These are phyloP conservation scores for Mugil cephalus DNA, from an alignment of 2,113 vertebrate genomes.

Conservation along the genomic window DNA sequence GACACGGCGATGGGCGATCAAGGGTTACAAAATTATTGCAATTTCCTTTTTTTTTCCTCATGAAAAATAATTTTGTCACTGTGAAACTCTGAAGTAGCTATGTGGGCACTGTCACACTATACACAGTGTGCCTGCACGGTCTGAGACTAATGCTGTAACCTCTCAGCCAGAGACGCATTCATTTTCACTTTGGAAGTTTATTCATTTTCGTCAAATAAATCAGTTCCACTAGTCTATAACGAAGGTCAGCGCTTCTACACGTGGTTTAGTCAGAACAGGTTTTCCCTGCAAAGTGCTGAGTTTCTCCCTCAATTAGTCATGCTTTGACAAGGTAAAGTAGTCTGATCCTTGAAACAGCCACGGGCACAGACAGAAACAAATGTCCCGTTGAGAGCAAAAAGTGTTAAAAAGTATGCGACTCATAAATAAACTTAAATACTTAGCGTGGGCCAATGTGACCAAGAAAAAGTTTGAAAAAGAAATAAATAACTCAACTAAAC, in stretches of 20 bases:
- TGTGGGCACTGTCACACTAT: neutral
- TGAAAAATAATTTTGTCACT: neutral
- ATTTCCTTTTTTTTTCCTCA: neutral
- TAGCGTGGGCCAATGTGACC: slow-evolving; percentile 16
- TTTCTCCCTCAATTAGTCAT: neutral
- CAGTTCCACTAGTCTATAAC: neutral
- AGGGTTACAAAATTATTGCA: neutral
- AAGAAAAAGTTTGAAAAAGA: slow-evolving; percentile 1
- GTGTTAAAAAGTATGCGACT: neutral
- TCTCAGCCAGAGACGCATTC: neutral
- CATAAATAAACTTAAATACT: slow-evolving; percentile 21
- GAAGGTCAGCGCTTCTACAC: neutral
- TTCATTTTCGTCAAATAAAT: slow-evolving; percentile 17
- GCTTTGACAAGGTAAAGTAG: slow-evolving; percentile 7
- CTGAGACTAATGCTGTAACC: neutral
- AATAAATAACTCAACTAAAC: neutral
- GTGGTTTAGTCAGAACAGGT: slow-evolving; percentile 2
- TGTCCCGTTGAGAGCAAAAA: neutral
- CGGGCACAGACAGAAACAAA: neutral
- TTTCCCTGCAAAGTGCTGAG: neutral
- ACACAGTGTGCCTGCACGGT: slow-evolving; percentile 2
- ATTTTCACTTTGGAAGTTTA: slow-evolving; percentile 19
- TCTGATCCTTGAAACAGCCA: slow-evolving; percentile 15
- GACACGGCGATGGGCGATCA: slow-evolving; percentile 1
- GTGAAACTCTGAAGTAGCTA: slow-evolving; percentile 10